phyloP scores from a whole-genome alignment of 2,888 invertebrate species.

The Colletes collaris region DNA sequence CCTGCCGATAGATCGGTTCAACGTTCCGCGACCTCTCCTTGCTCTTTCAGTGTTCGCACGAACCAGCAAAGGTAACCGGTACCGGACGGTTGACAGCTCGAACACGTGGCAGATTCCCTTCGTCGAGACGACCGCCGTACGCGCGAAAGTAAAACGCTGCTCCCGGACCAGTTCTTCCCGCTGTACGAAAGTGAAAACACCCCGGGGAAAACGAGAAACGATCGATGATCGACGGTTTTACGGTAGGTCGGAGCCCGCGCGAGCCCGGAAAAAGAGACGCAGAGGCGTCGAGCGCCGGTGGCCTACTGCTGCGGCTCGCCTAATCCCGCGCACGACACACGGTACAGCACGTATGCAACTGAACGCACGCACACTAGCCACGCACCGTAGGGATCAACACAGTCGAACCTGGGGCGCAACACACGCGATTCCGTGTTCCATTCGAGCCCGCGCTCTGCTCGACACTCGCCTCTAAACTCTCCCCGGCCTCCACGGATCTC shows the following conservation, averaged over 20 bases:
- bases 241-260: slow-evolving; percentile 70
- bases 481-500: slow-evolving; percentile 41
- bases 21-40: slow-evolving; percentile 3
- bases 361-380: slow-evolving; percentile 18
- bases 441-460: slow-evolving; percentile 57
- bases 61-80: too few relatives aligned
- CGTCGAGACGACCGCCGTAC: too few relatives aligned
- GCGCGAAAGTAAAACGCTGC: too few relatives aligned
- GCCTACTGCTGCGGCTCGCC: slow-evolving; percentile 79
- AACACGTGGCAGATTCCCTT: not conserved
- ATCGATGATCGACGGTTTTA: slow-evolving; percentile 43
- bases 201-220: too few relatives aligned
- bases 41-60: too few relatives aligned
- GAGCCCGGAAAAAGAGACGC: slow-evolving; percentile 72
- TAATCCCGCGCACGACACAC: slow-evolving; percentile 66
- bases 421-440: slow-evolving; percentile 62
- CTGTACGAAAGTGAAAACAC: not conserved
- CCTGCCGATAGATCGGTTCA: slow-evolving; percentile 40
- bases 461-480: slow-evolving; percentile 58
- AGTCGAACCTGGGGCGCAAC: slow-evolving; percentile 17
- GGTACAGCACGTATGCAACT: slow-evolving; percentile 45
- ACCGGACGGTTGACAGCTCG: not conserved
- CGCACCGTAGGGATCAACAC: not conserved
- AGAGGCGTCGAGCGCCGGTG: slow-evolving; percentile 80
- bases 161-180: too few relatives aligned